Percentiles rank a stretch among this genome's conserved stretches.
Evolutionary conservation across 2,113 vertebrate genomes (phyloP).

Genomic region (Amblyopsis rosae): DNA sequence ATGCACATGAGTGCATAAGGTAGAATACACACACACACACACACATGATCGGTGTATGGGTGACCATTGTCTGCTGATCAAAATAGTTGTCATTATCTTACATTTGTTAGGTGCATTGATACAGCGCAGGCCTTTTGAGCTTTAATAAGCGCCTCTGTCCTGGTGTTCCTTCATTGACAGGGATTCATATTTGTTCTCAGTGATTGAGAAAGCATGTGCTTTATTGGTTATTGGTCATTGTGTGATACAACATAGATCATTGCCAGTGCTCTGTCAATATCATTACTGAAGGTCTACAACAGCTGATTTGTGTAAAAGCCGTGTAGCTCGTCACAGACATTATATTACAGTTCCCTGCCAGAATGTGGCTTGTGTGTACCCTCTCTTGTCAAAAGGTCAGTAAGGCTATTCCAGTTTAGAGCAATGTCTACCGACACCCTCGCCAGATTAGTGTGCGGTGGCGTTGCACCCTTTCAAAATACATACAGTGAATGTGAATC

Average conservation of each 20-base stretch:
- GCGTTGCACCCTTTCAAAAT: neutral
- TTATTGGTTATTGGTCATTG: conserved; percentile 46
- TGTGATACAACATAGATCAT: neutral
- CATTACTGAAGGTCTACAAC: neutral
- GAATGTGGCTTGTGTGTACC: neutral
- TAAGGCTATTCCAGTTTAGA: neutral
- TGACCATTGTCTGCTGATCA: neutral
- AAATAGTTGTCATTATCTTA: conserved; percentile 19
- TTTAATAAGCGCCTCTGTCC: neutral
- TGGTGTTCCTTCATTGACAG: neutral
- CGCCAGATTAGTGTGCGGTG: neutral
- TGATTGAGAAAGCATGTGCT: neutral
- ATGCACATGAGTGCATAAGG: neutral
- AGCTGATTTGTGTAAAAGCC: neutral
- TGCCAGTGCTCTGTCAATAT: neutral
- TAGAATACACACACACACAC: conserved; percentile 2
- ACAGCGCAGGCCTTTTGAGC: conserved; percentile 11
- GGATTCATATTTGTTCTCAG: conserved; percentile 8
- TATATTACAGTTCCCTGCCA: neutral
- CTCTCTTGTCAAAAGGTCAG: neutral
- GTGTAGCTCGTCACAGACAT: neutral
- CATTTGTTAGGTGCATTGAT: conserved; percentile 27
- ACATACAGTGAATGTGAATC: neutral
- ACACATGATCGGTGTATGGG: conserved; percentile 19
- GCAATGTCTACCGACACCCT: neutral